A percentile compares a stretch with the other conserved stretches of the same genome.
phyloP scores from a whole-genome alignment of 2,797 vertebrate species.

The Onychomys leucogaster region DNA sequence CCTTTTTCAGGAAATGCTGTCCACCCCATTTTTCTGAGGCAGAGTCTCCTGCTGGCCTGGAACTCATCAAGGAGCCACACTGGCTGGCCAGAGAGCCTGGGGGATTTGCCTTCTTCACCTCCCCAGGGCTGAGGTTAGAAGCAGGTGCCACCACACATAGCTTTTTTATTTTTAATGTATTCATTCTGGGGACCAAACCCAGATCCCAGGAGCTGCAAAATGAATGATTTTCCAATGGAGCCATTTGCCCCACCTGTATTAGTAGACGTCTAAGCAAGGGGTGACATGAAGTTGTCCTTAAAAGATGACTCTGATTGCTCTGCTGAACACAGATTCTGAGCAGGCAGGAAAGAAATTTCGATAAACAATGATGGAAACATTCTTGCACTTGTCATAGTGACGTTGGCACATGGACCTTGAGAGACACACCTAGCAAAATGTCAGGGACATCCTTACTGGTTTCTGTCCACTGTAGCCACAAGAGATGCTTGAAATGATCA shows the following conservation, averaged over 20 bases:
- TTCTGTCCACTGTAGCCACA: neutral
- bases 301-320: neutral
- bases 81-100: neutral
- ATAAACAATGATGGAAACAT: neutral
- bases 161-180: neutral
- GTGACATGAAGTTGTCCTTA: neutral
- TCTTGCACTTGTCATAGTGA: neutral
- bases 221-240: neutral
- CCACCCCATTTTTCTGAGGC: neutral
- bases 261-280: neutral
- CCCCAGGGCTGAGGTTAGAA: neutral
- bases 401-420: neutral
- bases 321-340: neutral
- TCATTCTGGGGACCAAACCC: neutral
- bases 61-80: neutral
- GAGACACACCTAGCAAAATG: neutral
- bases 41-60: neutral
- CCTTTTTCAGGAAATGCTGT: neutral
- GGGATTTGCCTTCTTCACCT: neutral
- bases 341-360: neutral
- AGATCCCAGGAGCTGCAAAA: neutral
- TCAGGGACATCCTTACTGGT: neutral
- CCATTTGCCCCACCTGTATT: neutral
- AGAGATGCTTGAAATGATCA: neutral
- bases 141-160: neutral